Conservation (phyloP, 2,888 invertebrate genomes). For the Pinctada fucata region DNA sequence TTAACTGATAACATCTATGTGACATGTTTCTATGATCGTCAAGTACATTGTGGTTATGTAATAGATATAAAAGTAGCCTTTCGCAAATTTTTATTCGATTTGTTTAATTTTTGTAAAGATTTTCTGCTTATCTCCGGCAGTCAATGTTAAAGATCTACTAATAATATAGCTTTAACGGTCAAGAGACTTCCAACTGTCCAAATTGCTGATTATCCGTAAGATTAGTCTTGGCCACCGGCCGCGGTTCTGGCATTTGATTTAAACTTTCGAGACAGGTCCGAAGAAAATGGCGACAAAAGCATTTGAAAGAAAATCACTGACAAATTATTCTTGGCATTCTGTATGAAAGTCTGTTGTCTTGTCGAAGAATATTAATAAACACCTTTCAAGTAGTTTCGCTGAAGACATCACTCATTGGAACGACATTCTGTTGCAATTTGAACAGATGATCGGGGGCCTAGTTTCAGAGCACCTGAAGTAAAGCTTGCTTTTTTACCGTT, state of each 20-base stretch:
- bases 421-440: too few species aligned
- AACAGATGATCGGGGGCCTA: too few species aligned
- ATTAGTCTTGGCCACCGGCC: constrained; percentile 30
- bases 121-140: constrained; percentile 7
- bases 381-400: not conserved
- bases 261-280: constrained; percentile 13
- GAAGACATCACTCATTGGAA: not conserved
- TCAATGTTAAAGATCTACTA: constrained; percentile 13
- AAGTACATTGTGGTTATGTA: not conserved
- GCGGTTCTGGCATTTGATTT: constrained; percentile 28
- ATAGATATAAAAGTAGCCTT: not conserved
- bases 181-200: constrained; percentile 23
- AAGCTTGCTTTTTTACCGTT: too few species aligned
- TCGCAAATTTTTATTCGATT: not conserved
- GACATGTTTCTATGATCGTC: not conserved
- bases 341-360: constrained; percentile 11
- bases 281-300: constrained; percentile 28
- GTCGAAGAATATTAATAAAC: not conserved
- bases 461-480: too few species aligned
- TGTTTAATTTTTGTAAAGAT: constrained; percentile 1
- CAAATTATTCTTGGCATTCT: not conserved
- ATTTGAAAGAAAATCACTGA: constrained; percentile 35
- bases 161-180: constrained; percentile 27
- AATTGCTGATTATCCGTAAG: constrained; percentile 13
- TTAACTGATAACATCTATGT: not conserved